A percentile compares a stretch with the other conserved stretches of the same genome.
phyloP scores from a whole-genome alignment of 2,888 invertebrate species.

The Lycocerus yunnanus region DNA sequence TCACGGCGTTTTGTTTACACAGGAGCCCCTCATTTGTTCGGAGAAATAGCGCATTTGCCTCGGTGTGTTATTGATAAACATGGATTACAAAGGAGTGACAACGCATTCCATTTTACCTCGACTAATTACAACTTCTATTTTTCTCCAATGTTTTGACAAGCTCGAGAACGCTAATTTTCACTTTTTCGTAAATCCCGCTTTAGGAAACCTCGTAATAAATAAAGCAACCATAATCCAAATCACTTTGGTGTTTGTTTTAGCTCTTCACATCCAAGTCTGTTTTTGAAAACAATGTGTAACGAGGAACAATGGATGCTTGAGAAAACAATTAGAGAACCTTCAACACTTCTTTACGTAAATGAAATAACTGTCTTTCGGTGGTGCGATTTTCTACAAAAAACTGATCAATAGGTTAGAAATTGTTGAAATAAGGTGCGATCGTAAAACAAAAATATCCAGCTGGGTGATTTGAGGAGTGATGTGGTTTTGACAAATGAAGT shows the following conservation, averaged over 20 bases:
- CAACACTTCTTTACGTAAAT: background rate
- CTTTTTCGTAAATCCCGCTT: background rate
- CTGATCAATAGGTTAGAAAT: background rate
- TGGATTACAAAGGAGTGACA: slow-evolving; percentile 41
- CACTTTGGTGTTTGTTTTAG: slow-evolving; percentile 30
- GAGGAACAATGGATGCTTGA: slow-evolving; percentile 36
- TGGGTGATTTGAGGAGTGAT: slow-evolving; percentile 25
- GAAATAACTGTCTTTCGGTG: slow-evolving; percentile 9
- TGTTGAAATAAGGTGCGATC: slow-evolving; percentile 15
- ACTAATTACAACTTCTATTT: slow-evolving; percentile 33
- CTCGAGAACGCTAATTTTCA: background rate
- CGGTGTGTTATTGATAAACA: slow-evolving; percentile 44
- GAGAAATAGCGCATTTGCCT: slow-evolving; percentile 21
- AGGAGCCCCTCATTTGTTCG: slow-evolving; percentile 28
- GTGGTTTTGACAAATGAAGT: slow-evolving; percentile 54
- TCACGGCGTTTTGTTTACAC: slow-evolving; percentile 32
- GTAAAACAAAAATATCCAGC: slow-evolving; percentile 28
- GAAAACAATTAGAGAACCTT: slow-evolving; percentile 32
- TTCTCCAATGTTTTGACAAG: slow-evolving; percentile 16
- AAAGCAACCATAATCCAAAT: background rate
- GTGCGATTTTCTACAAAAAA: background rate
- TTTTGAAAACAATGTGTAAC: slow-evolving; percentile 38
- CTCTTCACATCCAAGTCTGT: slow-evolving; percentile 35
- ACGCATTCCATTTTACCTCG: slow-evolving; percentile 27
- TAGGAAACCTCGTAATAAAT: background rate